Evolutionary conservation across 2,888 invertebrate genomes (phyloP).

Genomic region (Alloplasta piceator): DNA sequence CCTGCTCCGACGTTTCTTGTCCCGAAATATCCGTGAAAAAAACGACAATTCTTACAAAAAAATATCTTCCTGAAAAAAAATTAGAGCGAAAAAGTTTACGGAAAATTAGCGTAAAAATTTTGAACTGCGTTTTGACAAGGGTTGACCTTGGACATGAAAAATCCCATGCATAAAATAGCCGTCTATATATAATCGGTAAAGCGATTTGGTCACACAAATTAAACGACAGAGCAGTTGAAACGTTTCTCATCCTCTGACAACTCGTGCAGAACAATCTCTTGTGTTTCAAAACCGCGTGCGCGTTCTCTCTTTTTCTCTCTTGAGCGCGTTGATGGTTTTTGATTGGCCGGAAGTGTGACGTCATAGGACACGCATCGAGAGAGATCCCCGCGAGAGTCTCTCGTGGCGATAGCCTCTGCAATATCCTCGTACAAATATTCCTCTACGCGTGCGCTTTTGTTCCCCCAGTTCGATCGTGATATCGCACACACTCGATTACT

Average conservation of each 20-base stretch:
- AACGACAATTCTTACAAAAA: too few species aligned
- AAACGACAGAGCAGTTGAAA: constrained; percentile 40
- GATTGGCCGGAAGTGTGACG: constrained; percentile 82
- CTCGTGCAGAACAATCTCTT: constrained; percentile 45
- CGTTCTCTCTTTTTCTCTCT: constrained; percentile 14
- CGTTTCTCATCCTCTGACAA: constrained; percentile 53
- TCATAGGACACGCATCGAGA: constrained; percentile 78
- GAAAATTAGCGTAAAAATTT: not conserved
- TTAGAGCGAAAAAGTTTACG: not conserved
- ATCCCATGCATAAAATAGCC: not conserved
- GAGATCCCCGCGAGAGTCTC: constrained; percentile 8
- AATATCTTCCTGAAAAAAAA: too few species aligned
- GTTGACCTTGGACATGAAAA: not conserved
- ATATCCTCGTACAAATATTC: constrained; percentile 39
- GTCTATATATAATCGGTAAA: not conserved
- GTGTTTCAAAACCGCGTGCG: constrained; percentile 23
- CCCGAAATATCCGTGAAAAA: too few species aligned
- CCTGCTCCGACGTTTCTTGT: too few species aligned
- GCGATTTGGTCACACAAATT: constrained; percentile 16
- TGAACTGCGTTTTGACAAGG: not conserved
- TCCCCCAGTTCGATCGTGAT: constrained; percentile 16
- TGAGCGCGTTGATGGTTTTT: constrained; percentile 79
- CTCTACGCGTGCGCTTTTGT: not conserved
- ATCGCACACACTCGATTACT: constrained; percentile 14
- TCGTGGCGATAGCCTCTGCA: constrained; percentile 23